Base-by-base conservation (phyloP, 2,888 invertebrate species). In the Polyploca ridens region DNA sequence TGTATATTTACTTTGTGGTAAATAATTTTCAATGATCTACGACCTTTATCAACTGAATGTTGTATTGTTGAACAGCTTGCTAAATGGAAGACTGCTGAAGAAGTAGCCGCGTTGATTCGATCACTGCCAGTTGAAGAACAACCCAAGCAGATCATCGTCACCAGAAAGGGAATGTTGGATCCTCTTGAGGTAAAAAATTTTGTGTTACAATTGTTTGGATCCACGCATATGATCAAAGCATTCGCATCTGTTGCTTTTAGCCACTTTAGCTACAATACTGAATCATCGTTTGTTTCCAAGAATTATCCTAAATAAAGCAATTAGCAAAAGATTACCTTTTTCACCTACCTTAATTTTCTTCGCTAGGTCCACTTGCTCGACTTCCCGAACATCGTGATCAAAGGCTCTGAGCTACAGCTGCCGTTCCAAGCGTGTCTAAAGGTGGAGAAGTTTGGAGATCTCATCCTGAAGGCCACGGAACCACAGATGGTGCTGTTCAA, bases 401-500 rank as follows among this genome's bases (percentile, higher is more conserved):
- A 99, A 90, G 99, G 99, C 0, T 99, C 99, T 0, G 99, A 99
- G 89, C 94, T 99, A 70, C 99, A 99, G 91, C 91, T 99, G 79
- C 99, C 99, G 0, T 99, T 99, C 97, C 99, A 99, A 90, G 99
- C 99, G 8, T 99, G 99, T 88, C 95, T 99, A 57, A 99, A 99
- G 88, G 99, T 99, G 62, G 99, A 99, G 94, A 99, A 99, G 94
- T 99, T 99, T 84, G 99, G 99, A 65, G 99, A 99, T 94, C 95
- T 99, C 67, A 99, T 99, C 82, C 94, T 99, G 64, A 99, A 99
- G 90, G 99, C 99, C 0, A 99, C 99, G 0, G 99, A 99, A 85
- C 99, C 99, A 0, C 99, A 99, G 93, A 99, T 99, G 99, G 99
- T 99, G 58, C 94, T 99, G 41, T 99, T 99, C 94, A 99, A 99